Percentiles rank a stretch among this genome's conserved stretches.
Evolutionary conservation across 2,888 invertebrate genomes (phyloP).

Genomic region (Melikaiella ostensackeni): DNA sequence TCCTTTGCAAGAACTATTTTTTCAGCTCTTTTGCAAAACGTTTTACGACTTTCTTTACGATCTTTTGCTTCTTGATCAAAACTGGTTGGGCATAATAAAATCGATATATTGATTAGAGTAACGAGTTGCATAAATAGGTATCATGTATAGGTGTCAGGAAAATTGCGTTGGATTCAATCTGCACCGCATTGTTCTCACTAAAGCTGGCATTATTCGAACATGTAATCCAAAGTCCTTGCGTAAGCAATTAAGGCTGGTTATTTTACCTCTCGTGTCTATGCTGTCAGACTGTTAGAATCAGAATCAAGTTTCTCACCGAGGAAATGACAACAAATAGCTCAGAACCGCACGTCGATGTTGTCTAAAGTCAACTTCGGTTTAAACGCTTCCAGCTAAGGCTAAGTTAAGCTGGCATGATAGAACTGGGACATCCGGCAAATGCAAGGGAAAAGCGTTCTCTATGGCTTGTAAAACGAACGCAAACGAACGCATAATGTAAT

Average conservation of each 20-base stretch:
- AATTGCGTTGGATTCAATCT: background rate
- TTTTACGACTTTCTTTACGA: background rate
- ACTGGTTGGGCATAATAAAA: background rate
- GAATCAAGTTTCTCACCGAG: constrained; percentile 25
- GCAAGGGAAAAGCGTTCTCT: background rate
- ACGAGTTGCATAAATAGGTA: background rate
- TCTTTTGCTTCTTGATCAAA: background rate
- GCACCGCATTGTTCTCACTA: background rate
- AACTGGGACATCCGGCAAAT: constrained; percentile 32
- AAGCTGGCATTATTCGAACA: background rate
- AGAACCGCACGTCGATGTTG: constrained; percentile 4
- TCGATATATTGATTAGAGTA: background rate
- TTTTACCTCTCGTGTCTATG: constrained; percentile 1
- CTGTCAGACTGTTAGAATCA: constrained; percentile 34
- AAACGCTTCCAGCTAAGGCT: constrained; percentile 21
- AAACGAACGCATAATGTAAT: constrained; percentile 34
- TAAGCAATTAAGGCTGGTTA: constrained; percentile 23
- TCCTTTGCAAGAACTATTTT: too few species aligned
- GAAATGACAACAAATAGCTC: background rate
- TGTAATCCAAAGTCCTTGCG: background rate
- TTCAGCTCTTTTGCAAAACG: too few species aligned
- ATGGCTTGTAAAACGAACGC: constrained; percentile 11
- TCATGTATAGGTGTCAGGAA: background rate
- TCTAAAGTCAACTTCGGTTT: constrained; percentile 10
- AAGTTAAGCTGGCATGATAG: constrained; percentile 30